Conservation (phyloP, 2,797 vertebrate genomes). For the Threskiornis aethiopicus region DNA sequence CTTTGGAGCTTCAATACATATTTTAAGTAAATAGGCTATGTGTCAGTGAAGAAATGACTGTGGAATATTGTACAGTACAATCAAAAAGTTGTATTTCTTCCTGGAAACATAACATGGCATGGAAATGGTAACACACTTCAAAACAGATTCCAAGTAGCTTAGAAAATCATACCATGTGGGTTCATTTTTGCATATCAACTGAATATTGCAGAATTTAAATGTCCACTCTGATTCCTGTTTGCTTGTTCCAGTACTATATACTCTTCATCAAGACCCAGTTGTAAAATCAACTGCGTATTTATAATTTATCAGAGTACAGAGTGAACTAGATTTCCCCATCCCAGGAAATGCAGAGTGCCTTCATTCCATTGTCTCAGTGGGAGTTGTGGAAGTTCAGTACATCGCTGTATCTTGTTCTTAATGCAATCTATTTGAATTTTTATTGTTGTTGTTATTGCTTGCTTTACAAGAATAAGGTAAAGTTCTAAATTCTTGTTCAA, state of each 20-base stretch:
- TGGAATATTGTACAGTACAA: background rate
- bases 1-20: background rate
- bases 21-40: background rate
- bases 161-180: background rate
- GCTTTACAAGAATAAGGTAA: background rate
- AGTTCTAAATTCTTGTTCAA: conserved; percentile 10
- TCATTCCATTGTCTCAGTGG: conserved; percentile 11
- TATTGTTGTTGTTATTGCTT: background rate
- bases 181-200: background rate
- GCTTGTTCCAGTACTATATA: background rate
- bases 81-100: background rate
- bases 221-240: background rate
- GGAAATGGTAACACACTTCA: background rate
- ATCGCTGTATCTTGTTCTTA: background rate
- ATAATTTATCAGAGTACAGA: conserved; percentile 47
- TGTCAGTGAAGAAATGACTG: background rate
- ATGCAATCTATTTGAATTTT: background rate
- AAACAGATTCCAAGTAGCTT: background rate
- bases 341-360: background rate
- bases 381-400: conserved; percentile 25
- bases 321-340: conserved; percentile 47
- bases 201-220: background rate
- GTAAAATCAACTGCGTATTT: conserved; percentile 24
- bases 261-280: background rate
- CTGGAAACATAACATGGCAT: background rate